Evolutionary conservation across 2,888 invertebrate species (phyloP).

Genomic region (Ormyrus nitidulus): DNA sequence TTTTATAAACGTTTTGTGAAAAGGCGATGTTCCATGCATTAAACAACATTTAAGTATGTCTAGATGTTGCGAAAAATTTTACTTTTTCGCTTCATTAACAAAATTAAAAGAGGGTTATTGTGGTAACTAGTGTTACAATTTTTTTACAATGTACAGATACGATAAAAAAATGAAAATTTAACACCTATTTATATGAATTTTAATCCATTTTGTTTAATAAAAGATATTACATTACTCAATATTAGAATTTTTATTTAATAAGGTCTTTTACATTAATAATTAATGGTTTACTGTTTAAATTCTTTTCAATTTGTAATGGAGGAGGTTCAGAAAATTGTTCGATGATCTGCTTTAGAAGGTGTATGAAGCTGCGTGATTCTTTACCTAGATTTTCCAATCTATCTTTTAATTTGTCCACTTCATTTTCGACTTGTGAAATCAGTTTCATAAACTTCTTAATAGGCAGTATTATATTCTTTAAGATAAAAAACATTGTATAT

Average conservation of each 20-base stretch:
- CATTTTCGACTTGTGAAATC: no score
- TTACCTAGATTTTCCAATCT: no score
- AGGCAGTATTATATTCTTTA: no score
- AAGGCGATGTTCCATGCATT: background rate
- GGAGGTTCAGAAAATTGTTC: background rate
- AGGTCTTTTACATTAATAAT: background rate
- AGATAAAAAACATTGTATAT: no score
- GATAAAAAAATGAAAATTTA: slow-evolving; percentile 50
- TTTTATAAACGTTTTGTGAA: slow-evolving; percentile 44
- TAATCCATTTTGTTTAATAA: slow-evolving; percentile 29
- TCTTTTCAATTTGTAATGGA: background rate
- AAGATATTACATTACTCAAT: background rate
- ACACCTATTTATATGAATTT: slow-evolving; percentile 4
- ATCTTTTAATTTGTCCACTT: no score
- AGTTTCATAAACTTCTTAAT: no score
- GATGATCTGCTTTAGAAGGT: background rate
- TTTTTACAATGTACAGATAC: slow-evolving; percentile 60
- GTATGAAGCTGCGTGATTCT: background rate
- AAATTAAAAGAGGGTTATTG: slow-evolving; percentile 13
- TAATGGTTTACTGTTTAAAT: background rate
- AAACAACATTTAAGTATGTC: background rate
- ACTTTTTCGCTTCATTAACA: slow-evolving; percentile 24
- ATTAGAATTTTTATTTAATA: slow-evolving; percentile 10
- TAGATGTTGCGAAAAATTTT: slow-evolving; percentile 30
- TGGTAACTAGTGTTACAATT: slow-evolving; percentile 46